Evolutionary conservation across 2,113 vertebrate genomes (phyloP), one percentile per base, ranked within the genome.

Genomic region (Alectura lathami): DNA sequence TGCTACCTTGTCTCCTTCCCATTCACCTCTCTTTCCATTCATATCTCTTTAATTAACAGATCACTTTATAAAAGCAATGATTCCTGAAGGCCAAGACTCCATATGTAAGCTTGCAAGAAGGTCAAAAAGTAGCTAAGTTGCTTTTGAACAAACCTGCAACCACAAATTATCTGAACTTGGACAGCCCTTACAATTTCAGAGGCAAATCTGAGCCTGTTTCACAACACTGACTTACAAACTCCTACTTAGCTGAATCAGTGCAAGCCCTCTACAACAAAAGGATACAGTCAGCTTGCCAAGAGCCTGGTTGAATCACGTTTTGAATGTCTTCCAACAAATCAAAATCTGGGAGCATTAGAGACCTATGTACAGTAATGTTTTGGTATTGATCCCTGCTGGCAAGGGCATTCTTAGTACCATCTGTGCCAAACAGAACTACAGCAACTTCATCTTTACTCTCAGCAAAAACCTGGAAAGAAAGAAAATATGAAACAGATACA

Each of bases 231-330:
- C 68, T 66, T 83, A 86, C 42, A 47, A 53, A 36, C 75, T 67
- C 45, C 54, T 38, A 32, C 1, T 0, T 5, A 94, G n/a, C 47
- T 67, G 69, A 66, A 83, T 75, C 72, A 62, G 62, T 32, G 73
- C 62, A 91, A 85, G 15, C 4, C 5, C 32, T 73, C 48, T 26
- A n/a, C 24, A 50, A 30, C 2, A 3, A 47, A 98, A 99, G 98
- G 99, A 99, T 99, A 99, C 99, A 98, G 94, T 99, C 99, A 29
- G 98, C 98, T 93, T 99, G 98, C 56, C 98, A 82, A 95, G 94
- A 98, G 68, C 98, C 98, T 64, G 98, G 97, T 32, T 98, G 98
- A 93, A 99, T 96, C 59, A 91, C 70, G 84, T 96, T 98, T 89
- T 99, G 97, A 68, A 99, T 98, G 78, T 99, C 98, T 80, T 99